A percentile compares a stretch with the other conserved stretches of the same genome.
These are phyloP conservation scores for Syngnathus floridae DNA, from an alignment of 2,113 vertebrate genomes.

Conservation along the genomic window DNA sequence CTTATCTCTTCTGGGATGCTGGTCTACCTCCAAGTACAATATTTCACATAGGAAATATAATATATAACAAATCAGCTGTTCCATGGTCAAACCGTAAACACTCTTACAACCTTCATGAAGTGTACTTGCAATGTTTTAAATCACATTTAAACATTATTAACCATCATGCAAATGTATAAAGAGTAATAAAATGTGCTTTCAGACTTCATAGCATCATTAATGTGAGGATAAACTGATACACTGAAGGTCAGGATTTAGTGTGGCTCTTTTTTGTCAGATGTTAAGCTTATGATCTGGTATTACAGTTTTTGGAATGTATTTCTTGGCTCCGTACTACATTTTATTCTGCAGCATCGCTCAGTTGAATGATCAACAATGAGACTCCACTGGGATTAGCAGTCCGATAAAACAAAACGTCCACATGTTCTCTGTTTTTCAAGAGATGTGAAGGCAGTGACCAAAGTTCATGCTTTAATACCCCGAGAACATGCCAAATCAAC, in stretches of 20 bases:
- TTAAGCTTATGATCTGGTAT: constrained; percentile 44
- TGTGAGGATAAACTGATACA: constrained; percentile 3
- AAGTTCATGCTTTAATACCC: constrained; percentile 40
- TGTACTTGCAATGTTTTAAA: too few species aligned
- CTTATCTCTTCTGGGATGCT: neutral
- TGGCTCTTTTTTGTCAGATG: constrained; percentile 23
- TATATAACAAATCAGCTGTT: neutral
- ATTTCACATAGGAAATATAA: neutral
- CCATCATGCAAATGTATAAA: too few species aligned
- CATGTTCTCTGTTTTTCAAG: constrained; percentile 33
- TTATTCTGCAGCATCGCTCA: constrained; percentile 4
- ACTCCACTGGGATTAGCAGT: neutral
- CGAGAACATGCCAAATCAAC: constrained; percentile 12
- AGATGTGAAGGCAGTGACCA: constrained; percentile 24
- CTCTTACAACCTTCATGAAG: too few species aligned
- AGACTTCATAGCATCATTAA: too few species aligned
- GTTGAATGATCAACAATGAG: neutral
- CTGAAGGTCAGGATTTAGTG: constrained; percentile 34
- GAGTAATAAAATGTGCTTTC: neutral
- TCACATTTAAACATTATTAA: too few species aligned
- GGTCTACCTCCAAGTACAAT: neutral
- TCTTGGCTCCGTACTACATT: constrained; percentile 33
- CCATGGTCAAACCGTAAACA: too few species aligned
- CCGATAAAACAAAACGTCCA: constrained; percentile 11
- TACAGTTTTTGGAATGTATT: constrained; percentile 26